Base-by-base conservation (phyloP, 2,888 invertebrate genomes). In the Melinaea menophilus region DNA sequence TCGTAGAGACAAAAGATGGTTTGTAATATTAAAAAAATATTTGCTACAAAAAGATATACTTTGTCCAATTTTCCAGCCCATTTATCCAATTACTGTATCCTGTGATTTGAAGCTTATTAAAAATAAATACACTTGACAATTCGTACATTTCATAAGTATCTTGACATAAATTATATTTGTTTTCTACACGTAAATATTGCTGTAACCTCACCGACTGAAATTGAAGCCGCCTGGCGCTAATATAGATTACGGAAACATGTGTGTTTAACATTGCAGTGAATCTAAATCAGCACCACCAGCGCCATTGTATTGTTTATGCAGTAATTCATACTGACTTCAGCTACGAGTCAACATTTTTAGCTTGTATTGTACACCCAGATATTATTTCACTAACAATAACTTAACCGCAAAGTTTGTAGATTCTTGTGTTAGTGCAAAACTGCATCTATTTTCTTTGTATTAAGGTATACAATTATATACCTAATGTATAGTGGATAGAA, bases 401-500 rank as follows among this genome's bases (percentile, higher is more conserved):
- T 51, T 51, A 51, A 22, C 51, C 51, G 5, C 51, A 51, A 51
- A 7, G 31, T 41, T 37, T 37, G 37, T 37, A 37, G 5, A 37
- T 37, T 37, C 37, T 13, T 48, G 31, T 22, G 51, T 9, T 9
- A 51, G 22, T 51, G 31, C 22, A 51, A 51, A 48, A 51, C 31
- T 9, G 51, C 51, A 51, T 51, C 31, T 51, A 51, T 31, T 51
- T 51, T 51, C 51, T 31, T 51, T 51, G 51, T 11, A 31, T 51
- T 51, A 51, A 51, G 51, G 31, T 9, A 31, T 51, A 51, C n/a
- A 22, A 22, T 31, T 41, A 22, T 7, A 31, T 31, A 31, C 31
- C 22, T 22, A 51, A 51, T 51, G 22, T 51, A 51, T 9, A 31
- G 9, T 22, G 31, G 51, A 51, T 51, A 51, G 51, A 56, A 55